Evolutionary conservation across 2,888 invertebrate genomes (phyloP), one percentile per base, ranked within the genome.

Genomic region (Lottia scabra): DNA sequence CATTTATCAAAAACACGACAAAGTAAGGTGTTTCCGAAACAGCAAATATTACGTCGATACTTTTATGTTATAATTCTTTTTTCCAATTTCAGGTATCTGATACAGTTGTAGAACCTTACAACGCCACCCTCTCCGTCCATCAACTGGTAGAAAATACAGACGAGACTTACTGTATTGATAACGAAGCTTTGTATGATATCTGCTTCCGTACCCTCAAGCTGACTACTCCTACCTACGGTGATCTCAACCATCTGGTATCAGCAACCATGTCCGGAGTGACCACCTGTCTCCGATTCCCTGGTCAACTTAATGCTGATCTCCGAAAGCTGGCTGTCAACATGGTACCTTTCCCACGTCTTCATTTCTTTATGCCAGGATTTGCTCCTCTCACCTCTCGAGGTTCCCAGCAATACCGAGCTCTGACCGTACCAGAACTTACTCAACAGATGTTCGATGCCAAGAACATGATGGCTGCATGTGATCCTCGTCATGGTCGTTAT

Each of bases 351-450:
- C 56, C 56, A 13, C 56, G 56, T 56, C 23, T 56, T 19, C 56
- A 56, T 56, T 56, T 56, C 56, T 56, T 56, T 56, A 56, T 56
- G 56, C 56, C 56, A 19, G 56, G 56, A 13, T 56, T 56, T 19
- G 56, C 56, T 56, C 56, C 56, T 56, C 56, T 56, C 56, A 56
- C 56, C n/a, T 56, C 56, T 56, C 56, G 19, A 4, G 56, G 56
- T 56, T 19, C 10, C 2, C 56, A 19, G 12, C 19, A 19, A 19
- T 19, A 19, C 19, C 19, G 19, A 23, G 19, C 56, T 56, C 8
- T 56, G n/a, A 56, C 56, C 8, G 56, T 56, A 19, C 56, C 56
- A 12, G 56, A 56, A 56, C 56, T 56, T 56, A 56, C 56, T 0
- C 56, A 56, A 56, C 56, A 56, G 6, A 56, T 56, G 56, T 56